Evolutionary conservation across 2,113 vertebrate species (phyloP).

Genomic region (Melanerpes aurifrons): DNA sequence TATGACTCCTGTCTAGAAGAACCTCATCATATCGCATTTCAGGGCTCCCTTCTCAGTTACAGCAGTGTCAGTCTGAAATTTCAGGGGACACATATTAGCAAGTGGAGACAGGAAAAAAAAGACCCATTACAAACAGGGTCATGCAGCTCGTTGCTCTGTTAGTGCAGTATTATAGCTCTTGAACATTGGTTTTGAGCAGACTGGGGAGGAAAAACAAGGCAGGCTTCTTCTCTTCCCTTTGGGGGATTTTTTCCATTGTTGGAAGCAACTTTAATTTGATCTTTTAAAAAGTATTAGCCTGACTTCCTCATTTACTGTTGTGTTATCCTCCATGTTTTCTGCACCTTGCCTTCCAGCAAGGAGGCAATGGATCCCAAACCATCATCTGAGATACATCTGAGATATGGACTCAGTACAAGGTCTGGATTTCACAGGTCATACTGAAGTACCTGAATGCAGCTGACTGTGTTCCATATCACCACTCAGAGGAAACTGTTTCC

Average conservation of each 20-base stretch:
- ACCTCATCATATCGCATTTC: not conserved
- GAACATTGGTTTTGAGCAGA: not conserved
- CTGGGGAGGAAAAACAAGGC: not conserved
- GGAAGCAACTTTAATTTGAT: not conserved
- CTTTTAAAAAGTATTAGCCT: not conserved
- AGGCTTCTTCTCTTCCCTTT: not conserved
- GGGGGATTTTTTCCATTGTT: not conserved
- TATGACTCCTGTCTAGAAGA: not conserved
- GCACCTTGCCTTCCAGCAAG: not conserved
- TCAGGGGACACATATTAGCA: not conserved
- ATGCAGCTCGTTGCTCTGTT: not conserved
- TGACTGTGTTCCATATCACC: not conserved
- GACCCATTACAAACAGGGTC: not conserved
- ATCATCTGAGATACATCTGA: not conserved
- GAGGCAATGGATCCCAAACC: not conserved
- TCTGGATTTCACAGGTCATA: not conserved
- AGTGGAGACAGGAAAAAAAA: not conserved
- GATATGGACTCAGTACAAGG: not conserved
- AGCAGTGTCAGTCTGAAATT: not conserved
- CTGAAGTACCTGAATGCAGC: not conserved
- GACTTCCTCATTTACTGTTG: not conserved
- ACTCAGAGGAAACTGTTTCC: not conserved
- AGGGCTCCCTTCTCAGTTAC: not conserved
- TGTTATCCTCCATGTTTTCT: not conserved
- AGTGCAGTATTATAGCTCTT: not conserved